Conservation (phyloP, 2,113 vertebrate species). For the Axis porcinus region DNA sequence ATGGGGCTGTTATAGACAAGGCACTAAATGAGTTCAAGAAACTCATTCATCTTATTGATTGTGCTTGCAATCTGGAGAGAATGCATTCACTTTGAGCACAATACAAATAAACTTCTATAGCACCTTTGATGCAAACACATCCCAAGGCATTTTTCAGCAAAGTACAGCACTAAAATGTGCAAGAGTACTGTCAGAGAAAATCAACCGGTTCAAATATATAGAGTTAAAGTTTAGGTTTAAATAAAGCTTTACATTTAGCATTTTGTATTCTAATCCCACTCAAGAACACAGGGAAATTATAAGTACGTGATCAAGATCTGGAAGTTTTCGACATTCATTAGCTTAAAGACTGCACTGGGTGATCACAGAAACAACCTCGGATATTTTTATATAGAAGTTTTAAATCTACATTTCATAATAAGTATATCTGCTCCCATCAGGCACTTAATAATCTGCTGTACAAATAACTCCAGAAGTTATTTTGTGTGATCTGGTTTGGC, state of each 20-base stretch:
- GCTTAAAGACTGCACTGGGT: neutral
- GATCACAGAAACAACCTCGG: neutral
- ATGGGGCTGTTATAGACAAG: slow-evolving; percentile 43
- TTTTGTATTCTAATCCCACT: neutral
- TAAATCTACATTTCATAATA: neutral
- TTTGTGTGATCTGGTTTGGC: neutral
- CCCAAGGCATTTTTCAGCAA: slow-evolving; percentile 36
- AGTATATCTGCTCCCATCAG: neutral
- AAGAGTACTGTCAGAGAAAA: neutral
- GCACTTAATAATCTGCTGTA: neutral
- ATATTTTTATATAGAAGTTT: neutral
- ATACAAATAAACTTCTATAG: slow-evolving; percentile 27
- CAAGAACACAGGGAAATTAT: neutral
- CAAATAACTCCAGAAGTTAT: neutral
- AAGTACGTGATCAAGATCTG: neutral
- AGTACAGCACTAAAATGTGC: neutral
- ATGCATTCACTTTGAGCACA: slow-evolving; percentile 45
- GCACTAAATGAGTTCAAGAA: slow-evolving; percentile 61
- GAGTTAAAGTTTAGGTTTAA: slow-evolving; percentile 13
- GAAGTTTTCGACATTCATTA: neutral
- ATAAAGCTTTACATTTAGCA: slow-evolving; percentile 14
- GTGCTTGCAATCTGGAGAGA: slow-evolving; percentile 11
- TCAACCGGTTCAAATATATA: neutral
- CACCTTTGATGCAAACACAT: slow-evolving; percentile 19
- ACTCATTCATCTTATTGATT: slow-evolving; percentile 60